Percentiles rank a stretch among this genome's conserved stretches.
Conservation (phyloP, 1,140 invertebrate genomes). For the Tribolium castaneum region DNA sequence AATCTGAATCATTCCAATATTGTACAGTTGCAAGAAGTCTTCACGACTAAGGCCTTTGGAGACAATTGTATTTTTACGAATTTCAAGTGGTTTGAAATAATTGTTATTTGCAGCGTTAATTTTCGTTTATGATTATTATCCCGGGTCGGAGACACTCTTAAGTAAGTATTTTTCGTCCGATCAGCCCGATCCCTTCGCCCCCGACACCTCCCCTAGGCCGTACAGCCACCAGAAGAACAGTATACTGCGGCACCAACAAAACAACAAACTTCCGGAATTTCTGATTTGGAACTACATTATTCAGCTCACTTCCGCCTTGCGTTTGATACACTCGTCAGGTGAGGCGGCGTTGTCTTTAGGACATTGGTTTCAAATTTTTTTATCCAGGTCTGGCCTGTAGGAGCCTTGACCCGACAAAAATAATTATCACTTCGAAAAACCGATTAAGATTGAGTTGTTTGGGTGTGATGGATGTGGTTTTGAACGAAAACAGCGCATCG, state of each 20-base stretch:
- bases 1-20: constrained; percentile 93
- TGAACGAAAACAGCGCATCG: constrained; percentile 73
- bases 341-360: constrained; percentile 10
- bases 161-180: constrained; percentile 83
- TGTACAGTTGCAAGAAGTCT: constrained; percentile 90
- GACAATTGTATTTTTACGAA: constrained; percentile 80
- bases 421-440: constrained; percentile 80
- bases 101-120: constrained; percentile 81
- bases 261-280: constrained; percentile 85
- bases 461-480: constrained; percentile 86
- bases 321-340: constrained; percentile 89
- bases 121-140: constrained; percentile 96
- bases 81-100: neutral
- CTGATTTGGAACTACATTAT: constrained; percentile 96
- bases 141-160: constrained; percentile 88
- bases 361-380: neutral
- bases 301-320: constrained; percentile 93
- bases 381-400: constrained; percentile 63
- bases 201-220: constrained; percentile 83
- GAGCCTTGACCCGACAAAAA: constrained; percentile 91
- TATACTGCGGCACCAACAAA: constrained; percentile 75
- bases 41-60: constrained; percentile 95
- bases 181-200: constrained; percentile 85
- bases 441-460: constrained; percentile 83
- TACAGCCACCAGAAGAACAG: constrained; percentile 88